Evolutionary conservation across 2,113 vertebrate species (phyloP).

Genomic region (Psammodynastes pulverulentus): DNA sequence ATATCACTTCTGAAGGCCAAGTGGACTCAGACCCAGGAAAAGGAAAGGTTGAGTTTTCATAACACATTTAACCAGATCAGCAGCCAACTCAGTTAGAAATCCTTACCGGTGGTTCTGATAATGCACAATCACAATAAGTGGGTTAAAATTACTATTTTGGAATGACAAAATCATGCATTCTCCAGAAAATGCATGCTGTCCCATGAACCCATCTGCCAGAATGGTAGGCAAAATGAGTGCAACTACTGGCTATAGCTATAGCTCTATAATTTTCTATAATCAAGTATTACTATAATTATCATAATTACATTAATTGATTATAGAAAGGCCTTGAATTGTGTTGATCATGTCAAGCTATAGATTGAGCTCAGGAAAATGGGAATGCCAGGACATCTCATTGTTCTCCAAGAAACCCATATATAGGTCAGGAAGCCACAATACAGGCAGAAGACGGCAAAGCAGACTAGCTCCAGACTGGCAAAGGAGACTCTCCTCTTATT

Average conservation of each 20-base stretch:
- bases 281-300: background rate
- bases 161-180: background rate
- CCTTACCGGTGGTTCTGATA: background rate
- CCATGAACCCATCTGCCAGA: background rate
- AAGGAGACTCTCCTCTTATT: background rate
- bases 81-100: background rate
- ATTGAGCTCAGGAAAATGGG: background rate
- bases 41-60: background rate
- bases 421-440: background rate
- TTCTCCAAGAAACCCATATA: background rate
- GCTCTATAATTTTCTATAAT: background rate
- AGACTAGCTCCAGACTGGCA: background rate
- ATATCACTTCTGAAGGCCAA: background rate
- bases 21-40: background rate
- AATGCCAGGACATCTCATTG: background rate
- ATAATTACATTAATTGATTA: background rate
- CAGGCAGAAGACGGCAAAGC: background rate
- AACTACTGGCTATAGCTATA: background rate
- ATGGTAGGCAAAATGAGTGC: background rate
- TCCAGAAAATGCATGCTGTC: background rate
- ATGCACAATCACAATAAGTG: background rate
- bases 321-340: background rate
- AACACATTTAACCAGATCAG: background rate
- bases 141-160: background rate
- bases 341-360: background rate